Percentiles rank a stretch among this genome's conserved stretches.
phyloP scores from a whole-genome alignment of 2,113 vertebrate species.

The Genyomyrus donnyi region DNA sequence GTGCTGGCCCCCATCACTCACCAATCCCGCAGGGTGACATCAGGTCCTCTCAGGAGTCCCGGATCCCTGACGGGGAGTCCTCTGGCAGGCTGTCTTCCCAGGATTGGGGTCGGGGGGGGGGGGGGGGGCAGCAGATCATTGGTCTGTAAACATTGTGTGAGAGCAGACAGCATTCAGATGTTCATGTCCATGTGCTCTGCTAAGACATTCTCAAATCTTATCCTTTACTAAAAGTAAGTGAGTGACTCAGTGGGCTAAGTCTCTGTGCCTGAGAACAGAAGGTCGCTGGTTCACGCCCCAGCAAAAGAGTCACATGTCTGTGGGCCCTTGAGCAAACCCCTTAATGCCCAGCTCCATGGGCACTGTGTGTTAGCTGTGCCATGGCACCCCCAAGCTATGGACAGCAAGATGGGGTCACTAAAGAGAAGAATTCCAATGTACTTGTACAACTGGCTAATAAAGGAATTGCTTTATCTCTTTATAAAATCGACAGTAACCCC shows the following conservation, averaged over 20 bases:
- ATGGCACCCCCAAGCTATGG: not conserved
- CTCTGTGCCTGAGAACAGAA: not conserved
- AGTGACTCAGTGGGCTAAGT: not conserved
- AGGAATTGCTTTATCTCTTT: not conserved
- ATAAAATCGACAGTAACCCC: not conserved
- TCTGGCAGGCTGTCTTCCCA: not conserved
- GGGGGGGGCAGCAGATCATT: not conserved
- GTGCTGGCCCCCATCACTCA: not conserved
- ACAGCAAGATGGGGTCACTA: not conserved
- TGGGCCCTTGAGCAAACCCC: not conserved
- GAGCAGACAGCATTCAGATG: not conserved
- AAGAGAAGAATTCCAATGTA: not conserved
- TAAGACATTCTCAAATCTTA: not conserved
- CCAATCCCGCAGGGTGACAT: not conserved
- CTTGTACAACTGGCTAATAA: not conserved
- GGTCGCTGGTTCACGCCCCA: not conserved
- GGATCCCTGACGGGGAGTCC: not conserved
- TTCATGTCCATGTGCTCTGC: not conserved
- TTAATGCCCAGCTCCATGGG: not conserved
- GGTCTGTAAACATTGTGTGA: not conserved
- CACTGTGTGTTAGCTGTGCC: not conserved
- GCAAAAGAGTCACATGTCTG: not conserved
- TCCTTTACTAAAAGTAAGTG: not conserved
- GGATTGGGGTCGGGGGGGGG: not conserved
- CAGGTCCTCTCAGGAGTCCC: not conserved